Base-by-base conservation (phyloP, 1,140 invertebrate genomes). In the Listronotus bonariensis region DNA sequence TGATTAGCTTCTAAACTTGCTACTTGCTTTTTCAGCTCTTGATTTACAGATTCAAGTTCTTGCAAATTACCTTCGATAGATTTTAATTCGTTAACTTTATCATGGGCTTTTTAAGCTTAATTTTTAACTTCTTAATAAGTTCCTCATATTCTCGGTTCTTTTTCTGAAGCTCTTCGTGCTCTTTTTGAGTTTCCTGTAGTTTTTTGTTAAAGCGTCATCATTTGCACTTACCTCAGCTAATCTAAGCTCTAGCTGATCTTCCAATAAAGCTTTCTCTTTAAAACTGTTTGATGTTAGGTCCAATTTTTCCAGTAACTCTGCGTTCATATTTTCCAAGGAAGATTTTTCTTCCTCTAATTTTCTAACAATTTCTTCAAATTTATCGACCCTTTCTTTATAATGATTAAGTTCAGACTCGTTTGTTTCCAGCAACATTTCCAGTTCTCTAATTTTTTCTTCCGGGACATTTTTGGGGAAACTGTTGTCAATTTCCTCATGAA, bases 381-480 rank as follows among this genome's bases (percentile, higher is more conserved):
- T 80, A n/a, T 76, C 77, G 51, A 85, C 82, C 68, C 82, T 82
- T 6, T 82, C 82, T 66, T 86, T 87, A 32, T 85, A 85, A 58
- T 86, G 86, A 0, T 75, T 76, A n/a, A 88, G 78, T 68, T 91
- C 88, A 14, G 81, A 78, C 69, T 91, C 87, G 43, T 91, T 79
- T 52, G 83, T 87, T 75, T 91, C 89, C 43, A 90, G 87, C 67
- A 88, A 87, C 9, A 87, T 81, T 69, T 90, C 87, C 51, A 87
- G 77, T 76, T 91, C 88, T 73, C 89, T 86, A 17, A 91, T 73
- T 77, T 90, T 91, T 5, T 85, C 85, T 53, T 88, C 79, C 0
- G 46, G 59, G 34, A 59, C 42, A 34, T 32, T 41, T 14, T 64
- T 54, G 26, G 36, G 32, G 32, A 48, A 49, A 20, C 60, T 60